Conservation (phyloP, 2,113 vertebrate genomes). For the Myanophis thanlyinensis region DNA sequence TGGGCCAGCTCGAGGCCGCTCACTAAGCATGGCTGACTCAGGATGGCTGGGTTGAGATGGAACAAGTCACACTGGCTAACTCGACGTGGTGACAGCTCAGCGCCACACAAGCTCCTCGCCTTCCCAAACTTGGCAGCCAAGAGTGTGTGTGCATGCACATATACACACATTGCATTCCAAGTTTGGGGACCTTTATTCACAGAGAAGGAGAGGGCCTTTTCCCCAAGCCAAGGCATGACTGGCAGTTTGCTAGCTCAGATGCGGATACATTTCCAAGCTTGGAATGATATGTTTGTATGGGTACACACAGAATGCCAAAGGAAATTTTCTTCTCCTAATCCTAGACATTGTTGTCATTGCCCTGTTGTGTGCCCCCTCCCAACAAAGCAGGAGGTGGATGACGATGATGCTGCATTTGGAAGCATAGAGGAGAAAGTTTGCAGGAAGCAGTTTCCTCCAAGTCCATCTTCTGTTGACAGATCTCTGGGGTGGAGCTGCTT, state of each 20-base stretch:
- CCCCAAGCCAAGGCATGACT: too few species aligned
- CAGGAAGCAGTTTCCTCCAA: too few species aligned
- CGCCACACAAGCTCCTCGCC: background rate
- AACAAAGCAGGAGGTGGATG: too few species aligned
- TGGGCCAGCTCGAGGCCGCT: too few species aligned
- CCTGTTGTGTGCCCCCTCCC: too few species aligned
- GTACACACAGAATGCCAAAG: background rate
- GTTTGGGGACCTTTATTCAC: background rate
- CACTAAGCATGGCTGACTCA: rapidly evolving
- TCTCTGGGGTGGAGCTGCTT: background rate
- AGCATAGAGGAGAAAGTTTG: too few species aligned
- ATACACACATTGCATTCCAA: background rate
- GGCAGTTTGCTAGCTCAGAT: too few species aligned
- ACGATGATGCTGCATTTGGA: too few species aligned
- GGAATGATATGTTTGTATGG: background rate
- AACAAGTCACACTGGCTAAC: background rate
- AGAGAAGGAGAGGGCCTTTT: background rate
- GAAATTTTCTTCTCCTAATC: background rate
- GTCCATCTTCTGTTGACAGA: background rate
- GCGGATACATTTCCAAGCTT: too few species aligned
- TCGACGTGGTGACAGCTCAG: background rate
- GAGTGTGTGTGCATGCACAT: rapidly evolving
- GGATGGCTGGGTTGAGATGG: background rate
- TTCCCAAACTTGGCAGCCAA: background rate
- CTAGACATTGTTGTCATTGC: too few species aligned